These are phyloP conservation scores for Aythya baeri DNA, from an alignment of 2,113 vertebrate species.

Conservation along the genomic window DNA sequence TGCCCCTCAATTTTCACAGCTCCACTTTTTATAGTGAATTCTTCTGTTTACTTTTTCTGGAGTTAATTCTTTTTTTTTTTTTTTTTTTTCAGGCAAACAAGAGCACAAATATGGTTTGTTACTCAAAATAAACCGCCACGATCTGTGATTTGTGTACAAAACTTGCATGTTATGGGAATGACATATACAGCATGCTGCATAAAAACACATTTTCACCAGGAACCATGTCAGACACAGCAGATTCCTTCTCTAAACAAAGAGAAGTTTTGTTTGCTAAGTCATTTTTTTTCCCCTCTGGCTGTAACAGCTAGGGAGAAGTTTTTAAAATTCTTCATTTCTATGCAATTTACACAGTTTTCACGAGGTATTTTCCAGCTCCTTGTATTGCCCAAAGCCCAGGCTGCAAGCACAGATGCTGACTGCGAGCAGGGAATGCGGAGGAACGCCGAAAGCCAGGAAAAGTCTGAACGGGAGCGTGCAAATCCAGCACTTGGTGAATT, in stretches of 20 bases:
- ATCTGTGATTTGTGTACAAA: neutral
- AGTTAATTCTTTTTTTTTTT: neutral
- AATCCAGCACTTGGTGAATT: neutral
- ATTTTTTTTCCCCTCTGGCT: neutral
- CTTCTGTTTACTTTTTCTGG: neutral
- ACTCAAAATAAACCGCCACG: neutral
- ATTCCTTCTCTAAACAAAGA: neutral
- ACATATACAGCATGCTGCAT: neutral
- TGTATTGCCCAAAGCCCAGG: neutral
- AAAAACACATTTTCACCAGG: neutral
- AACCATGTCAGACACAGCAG: neutral
- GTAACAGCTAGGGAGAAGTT: neutral
- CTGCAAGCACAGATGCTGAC: no score
- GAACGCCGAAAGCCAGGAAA: neutral
- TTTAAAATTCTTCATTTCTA: neutral
- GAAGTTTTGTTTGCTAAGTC: neutral
- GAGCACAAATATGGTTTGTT: neutral
- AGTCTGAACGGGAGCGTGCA: neutral
- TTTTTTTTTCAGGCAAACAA: neutral
- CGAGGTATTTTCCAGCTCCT: neutral
- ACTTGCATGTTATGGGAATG: neutral
- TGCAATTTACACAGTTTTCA: neutral
- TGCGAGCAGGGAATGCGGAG: fast-evolving
- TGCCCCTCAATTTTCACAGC: neutral
- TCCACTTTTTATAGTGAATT: neutral